A percentile compares a stretch with the other conserved stretches of the same genome.
These are phyloP conservation scores for Chloroclystis v-ata DNA, from an alignment of 2,888 invertebrate genomes.

Conservation along the genomic window DNA sequence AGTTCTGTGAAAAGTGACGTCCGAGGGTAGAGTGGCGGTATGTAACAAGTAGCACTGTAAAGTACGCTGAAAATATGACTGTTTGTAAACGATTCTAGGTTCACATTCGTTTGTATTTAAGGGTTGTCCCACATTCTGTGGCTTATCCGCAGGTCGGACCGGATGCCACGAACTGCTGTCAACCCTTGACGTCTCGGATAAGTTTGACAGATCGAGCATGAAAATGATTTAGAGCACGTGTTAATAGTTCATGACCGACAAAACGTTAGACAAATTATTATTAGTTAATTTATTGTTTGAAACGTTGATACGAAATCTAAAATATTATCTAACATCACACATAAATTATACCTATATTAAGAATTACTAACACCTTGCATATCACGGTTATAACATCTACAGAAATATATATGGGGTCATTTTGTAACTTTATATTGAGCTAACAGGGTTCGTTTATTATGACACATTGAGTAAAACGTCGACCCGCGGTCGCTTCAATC, in stretches of 20 bases:
- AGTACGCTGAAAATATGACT: conserved; percentile 37
- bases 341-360: conserved; percentile 40
- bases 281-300: conserved; percentile 32
- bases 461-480: conserved; percentile 47
- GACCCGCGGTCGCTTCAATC: conserved; percentile 53
- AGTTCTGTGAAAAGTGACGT: conserved; percentile 45
- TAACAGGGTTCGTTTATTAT: conserved; percentile 44
- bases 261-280: conserved; percentile 29
- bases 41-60: conserved; percentile 44
- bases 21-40: conserved; percentile 37
- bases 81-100: conserved; percentile 33
- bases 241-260: conserved; percentile 38
- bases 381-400: conserved; percentile 34
- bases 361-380: conserved; percentile 30
- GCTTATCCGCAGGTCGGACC: conserved; percentile 59
- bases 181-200: conserved; percentile 71
- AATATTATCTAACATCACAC: conserved; percentile 48
- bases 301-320: too few relatives aligned
- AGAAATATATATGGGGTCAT: conserved; percentile 43
- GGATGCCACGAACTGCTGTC: conserved; percentile 71
- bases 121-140: conserved; percentile 40
- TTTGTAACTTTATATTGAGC: conserved; percentile 48
- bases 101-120: conserved; percentile 32
- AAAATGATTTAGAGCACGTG: conserved; percentile 58
- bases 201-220: conserved; percentile 67